Evolutionary conservation across 2,888 invertebrate genomes (phyloP).

Genomic region (Panopea generosa): DNA sequence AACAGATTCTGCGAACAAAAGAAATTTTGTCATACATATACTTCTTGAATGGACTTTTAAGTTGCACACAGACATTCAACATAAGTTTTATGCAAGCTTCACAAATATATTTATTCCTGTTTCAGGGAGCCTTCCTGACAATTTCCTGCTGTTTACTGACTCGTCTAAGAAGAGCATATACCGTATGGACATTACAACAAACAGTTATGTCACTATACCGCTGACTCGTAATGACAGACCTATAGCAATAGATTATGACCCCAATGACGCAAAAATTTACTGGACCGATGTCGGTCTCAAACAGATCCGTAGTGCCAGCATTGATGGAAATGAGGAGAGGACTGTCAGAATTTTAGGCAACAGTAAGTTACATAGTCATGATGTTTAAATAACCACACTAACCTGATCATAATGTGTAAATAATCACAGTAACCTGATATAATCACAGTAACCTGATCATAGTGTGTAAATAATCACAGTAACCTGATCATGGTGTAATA

Average conservation of each 20-base stretch:
- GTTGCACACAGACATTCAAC: too few species aligned
- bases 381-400: too few species aligned
- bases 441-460: too few species aligned
- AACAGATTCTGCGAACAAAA: too few species aligned
- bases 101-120: too few species aligned
- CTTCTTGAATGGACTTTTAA: too few species aligned
- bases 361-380: conserved; percentile 50
- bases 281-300: conserved; percentile 90
- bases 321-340: conserved; percentile 68
- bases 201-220: conserved; percentile 69
- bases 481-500: too few species aligned
- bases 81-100: too few species aligned
- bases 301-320: conserved; percentile 67
- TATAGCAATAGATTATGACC: conserved; percentile 94
- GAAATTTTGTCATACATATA: too few species aligned
- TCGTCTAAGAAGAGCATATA: conserved; percentile 89
- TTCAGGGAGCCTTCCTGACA: conserved; percentile 67
- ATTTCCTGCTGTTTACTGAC: conserved; percentile 78
- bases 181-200: conserved; percentile 90
- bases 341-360: conserved; percentile 60
- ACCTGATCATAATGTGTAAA: neutral
- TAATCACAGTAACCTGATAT: too few species aligned
- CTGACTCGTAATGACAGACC: conserved; percentile 87
- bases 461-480: too few species aligned
- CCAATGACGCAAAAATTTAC: conserved; percentile 90